Conservation (phyloP, 2,113 vertebrate genomes). For the Lucifuga dentata region DNA sequence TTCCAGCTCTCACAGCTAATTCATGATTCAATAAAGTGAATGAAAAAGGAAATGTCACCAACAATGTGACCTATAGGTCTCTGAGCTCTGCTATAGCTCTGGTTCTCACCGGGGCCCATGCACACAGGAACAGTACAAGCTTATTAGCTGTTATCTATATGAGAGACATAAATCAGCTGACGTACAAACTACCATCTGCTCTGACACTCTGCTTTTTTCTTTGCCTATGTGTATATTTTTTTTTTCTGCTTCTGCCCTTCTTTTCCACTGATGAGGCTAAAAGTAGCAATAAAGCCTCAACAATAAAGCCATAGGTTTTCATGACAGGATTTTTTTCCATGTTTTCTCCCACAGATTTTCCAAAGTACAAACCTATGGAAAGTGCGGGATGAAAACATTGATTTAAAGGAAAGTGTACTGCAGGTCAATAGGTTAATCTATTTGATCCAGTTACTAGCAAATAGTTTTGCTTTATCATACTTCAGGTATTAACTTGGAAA, state of each 20-base stretch:
- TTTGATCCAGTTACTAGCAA: too few species aligned
- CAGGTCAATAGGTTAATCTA: too few species aligned
- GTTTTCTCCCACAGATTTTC: conserved; percentile 53
- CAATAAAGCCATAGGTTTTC: too few species aligned
- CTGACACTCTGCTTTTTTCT: conserved; percentile 37
- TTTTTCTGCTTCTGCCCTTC: conserved; percentile 37
- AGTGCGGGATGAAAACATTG: background rate
- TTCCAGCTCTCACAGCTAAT: conserved; percentile 9
- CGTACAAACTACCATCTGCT: conserved; percentile 38
- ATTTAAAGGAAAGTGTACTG: conserved; percentile 5
- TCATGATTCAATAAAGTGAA: conserved; percentile 19
- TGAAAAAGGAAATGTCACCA: background rate
- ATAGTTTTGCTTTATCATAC: too few species aligned
- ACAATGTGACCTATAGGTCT: conserved; percentile 1
- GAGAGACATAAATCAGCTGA: conserved; percentile 72
- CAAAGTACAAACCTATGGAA: conserved; percentile 39
- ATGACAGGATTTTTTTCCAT: conserved; percentile 44
- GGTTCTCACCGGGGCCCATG: conserved; percentile 20
- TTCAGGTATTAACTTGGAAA: too few species aligned
- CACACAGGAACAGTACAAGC: conserved; percentile 29
- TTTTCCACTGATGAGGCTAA: conserved; percentile 50
- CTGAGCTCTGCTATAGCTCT: background rate
- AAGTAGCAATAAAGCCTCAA: too few species aligned
- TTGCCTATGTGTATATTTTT: conserved; percentile 15
- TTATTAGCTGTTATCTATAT: conserved; percentile 45